Evolutionary conservation across 2,113 vertebrate species (phyloP).

Genomic region (Oxyura jamaicensis): DNA sequence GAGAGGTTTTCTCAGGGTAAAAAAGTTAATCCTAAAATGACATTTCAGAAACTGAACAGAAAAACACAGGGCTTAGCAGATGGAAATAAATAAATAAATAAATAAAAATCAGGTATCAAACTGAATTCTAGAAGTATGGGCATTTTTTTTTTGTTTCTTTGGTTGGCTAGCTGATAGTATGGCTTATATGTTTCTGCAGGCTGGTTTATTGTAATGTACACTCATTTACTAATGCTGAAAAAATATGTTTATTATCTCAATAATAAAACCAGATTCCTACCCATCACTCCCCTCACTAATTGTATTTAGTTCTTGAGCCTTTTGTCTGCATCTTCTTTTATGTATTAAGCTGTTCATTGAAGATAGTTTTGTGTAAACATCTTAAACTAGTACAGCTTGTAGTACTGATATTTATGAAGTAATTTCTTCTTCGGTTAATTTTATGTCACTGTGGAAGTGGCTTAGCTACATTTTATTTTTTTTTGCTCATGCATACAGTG

Average conservation of each 20-base stretch:
- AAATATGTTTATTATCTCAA: not conserved
- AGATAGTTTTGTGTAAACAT: not conserved
- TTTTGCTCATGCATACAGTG: not conserved
- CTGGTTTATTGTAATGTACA: not conserved
- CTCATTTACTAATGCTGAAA: not conserved
- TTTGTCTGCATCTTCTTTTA: not conserved
- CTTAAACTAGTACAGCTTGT: not conserved
- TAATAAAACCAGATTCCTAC: not conserved
- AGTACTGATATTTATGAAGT: not conserved
- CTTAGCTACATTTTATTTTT: not conserved
- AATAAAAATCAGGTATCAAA: not conserved
- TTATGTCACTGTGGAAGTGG: not conserved
- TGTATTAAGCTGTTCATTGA: not conserved
- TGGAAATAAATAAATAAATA: not conserved
- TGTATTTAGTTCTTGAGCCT: not conserved
- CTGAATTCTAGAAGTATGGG: not conserved
- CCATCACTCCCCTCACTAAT: not conserved
- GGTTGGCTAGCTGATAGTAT: rapidly evolving
- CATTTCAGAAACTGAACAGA: not conserved
- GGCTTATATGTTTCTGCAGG: not conserved
- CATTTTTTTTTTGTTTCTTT: not conserved
- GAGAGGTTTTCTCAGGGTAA: not conserved
- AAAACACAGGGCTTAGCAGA: not conserved
- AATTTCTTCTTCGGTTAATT: not conserved
- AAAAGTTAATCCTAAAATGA: not conserved